Percentiles rank a stretch among this genome's conserved stretches.
These are phyloP conservation scores for Empidonax alnorum DNA, from an alignment of 2,113 vertebrate genomes.

Conservation along the genomic window DNA sequence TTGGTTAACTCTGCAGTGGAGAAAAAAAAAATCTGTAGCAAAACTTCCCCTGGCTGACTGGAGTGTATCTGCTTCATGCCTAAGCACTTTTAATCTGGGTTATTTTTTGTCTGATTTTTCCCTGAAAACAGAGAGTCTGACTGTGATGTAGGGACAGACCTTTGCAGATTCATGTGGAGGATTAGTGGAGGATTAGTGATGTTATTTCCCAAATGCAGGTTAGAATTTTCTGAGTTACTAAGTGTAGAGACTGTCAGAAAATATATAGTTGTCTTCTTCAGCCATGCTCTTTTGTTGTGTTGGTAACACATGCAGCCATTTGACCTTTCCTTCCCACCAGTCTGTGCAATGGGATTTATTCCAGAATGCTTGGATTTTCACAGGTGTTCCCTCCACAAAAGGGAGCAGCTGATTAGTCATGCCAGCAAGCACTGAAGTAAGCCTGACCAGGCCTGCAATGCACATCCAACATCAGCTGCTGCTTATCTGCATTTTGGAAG, in stretches of 20 bases:
- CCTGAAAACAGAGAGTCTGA: background rate
- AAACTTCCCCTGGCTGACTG: background rate
- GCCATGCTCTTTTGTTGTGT: background rate
- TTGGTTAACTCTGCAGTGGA: background rate
- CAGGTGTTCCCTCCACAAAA: background rate
- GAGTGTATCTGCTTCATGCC: background rate
- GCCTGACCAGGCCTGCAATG: background rate
- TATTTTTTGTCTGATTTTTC: background rate
- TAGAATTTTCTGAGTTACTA: background rate
- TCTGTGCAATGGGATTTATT: background rate
- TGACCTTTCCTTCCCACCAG: background rate
- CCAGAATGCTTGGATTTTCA: background rate
- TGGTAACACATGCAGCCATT: background rate
- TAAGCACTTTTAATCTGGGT: background rate
- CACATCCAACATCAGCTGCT: background rate
- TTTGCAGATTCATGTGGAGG: background rate
- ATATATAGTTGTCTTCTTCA: background rate
- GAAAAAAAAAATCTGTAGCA: background rate
- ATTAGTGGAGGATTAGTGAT: background rate
- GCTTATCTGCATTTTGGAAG: background rate
- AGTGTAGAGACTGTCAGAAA: background rate
- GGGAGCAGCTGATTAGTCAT: background rate
- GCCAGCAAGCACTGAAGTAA: background rate
- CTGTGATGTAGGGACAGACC: background rate
- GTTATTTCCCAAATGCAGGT: background rate